A percentile compares a stretch with the other conserved stretches of the same genome.
These are phyloP conservation scores for Achatina immaculata DNA, from an alignment of 1,140 invertebrate species.

Conservation along the genomic window DNA sequence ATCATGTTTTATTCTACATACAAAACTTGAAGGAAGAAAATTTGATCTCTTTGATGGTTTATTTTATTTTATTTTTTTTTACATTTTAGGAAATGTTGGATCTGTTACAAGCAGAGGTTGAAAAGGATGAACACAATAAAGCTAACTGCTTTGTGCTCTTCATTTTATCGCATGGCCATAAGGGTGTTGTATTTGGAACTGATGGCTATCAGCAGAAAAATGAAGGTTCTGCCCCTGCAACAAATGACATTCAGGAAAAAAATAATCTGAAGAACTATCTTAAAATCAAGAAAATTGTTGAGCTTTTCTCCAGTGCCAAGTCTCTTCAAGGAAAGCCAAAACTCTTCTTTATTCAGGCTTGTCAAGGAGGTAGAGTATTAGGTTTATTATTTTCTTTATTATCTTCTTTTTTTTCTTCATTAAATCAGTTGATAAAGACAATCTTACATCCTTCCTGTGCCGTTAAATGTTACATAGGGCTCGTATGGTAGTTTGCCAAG, in stretches of 20 bases:
- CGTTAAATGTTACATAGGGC: too few species aligned
- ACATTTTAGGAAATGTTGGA: slow-evolving; percentile 21
- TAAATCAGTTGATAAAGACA: too few species aligned
- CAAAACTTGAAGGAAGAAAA: too few species aligned
- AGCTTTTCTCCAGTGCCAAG: slow-evolving; percentile 49
- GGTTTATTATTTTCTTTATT: slow-evolving; percentile 14
- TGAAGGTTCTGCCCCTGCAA: too few species aligned
- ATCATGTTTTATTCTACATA: too few species aligned
- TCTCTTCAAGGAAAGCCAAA: slow-evolving; percentile 65
- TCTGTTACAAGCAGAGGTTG: not conserved
- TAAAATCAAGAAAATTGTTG: slow-evolving; percentile 58
- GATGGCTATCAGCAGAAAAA: slow-evolving; percentile 49
- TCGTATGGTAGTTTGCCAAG: too few species aligned
- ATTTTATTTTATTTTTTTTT: not conserved
- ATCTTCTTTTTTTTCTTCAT: too few species aligned
- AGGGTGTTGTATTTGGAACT: slow-evolving; percentile 55
- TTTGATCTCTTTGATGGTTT: too few species aligned
- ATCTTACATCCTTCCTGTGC: too few species aligned
- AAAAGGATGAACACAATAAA: slow-evolving; percentile 30
- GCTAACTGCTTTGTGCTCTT: slow-evolving; percentile 58
- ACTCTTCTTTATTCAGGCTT: slow-evolving; percentile 70
- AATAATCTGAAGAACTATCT: slow-evolving; percentile 42
- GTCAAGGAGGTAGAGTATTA: slow-evolving; percentile 61
- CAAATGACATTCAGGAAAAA: not conserved
- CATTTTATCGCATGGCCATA: slow-evolving; percentile 64